phyloP scores from a whole-genome alignment of 2,113 vertebrate genomes.

The Eurypyga helias region DNA sequence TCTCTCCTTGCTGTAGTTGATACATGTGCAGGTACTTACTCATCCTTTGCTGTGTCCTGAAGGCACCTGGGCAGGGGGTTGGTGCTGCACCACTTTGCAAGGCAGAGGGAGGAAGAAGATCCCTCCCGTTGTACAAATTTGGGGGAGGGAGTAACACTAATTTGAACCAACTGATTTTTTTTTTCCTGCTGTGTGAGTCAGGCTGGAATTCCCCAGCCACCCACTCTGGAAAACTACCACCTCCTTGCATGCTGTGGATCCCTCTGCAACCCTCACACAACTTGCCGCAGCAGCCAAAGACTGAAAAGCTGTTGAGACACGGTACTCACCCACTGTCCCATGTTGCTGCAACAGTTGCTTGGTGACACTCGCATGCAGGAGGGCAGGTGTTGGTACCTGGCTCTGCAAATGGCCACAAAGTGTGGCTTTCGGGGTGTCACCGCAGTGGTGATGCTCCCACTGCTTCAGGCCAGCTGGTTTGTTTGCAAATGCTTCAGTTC shows the following conservation, averaged over 20 bases:
- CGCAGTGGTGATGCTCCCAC: not conserved
- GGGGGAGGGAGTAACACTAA: not conserved
- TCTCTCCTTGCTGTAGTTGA: not conserved
- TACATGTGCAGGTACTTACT: not conserved
- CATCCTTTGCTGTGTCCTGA: not conserved
- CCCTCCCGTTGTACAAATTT: not conserved
- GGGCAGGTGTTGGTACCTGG: not conserved
- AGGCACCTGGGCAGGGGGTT: not conserved
- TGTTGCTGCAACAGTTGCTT: rapidly evolving
- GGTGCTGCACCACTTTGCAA: not conserved
- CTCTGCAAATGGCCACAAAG: not conserved
- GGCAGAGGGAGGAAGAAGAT: not conserved
- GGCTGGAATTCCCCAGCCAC: constrained; percentile 31
- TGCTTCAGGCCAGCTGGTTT: not conserved
- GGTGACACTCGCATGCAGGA: rapidly evolving
- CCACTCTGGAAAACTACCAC: constrained; percentile 47
- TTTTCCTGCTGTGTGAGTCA: not conserved
- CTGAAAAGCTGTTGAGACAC: not conserved
- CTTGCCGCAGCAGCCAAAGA: not conserved
- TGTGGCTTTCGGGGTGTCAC: rapidly evolving
- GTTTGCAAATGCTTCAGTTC: not conserved
- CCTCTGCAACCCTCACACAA: not conserved
- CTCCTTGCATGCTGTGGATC: not conserved
- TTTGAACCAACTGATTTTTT: constrained; percentile 16
- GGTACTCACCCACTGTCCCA: not conserved